Base-by-base conservation (phyloP, 2,113 vertebrate species). In the Hyla sarda region DNA sequence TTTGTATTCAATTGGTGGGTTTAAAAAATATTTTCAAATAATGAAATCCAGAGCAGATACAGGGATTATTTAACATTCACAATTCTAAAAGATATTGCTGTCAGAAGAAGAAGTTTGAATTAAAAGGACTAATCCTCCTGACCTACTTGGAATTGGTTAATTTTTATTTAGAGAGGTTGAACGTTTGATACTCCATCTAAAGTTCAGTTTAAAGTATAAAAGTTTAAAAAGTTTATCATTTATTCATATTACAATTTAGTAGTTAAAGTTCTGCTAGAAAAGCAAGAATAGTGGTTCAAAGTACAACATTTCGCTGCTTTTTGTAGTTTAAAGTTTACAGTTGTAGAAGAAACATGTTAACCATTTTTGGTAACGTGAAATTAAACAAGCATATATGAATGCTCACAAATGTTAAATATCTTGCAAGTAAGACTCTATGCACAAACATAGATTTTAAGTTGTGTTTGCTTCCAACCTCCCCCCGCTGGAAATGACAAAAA, bases 51-150 rank as follows among this genome's bases (percentile, higher is more conserved):
- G n/a, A n/a, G n/a, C n/a, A n/a, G n/a, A n/a, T n/a, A n/a, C n/a
- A n/a, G n/a, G n/a, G 3, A 41, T 8, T 41, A 8, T 41, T 41
- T 41, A 41, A 3, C 8, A 41, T 41, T 8, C 41, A 3, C 41
- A 41, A 41, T 41, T 5, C 41, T 41, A 41, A 5, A 41, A 41
- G 3, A 41, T 41, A 41, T 75, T 84, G 60, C 69, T 23, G 32
- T 60, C 19, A 47, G 71, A 60, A 75, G n/a, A 56, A 37, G 82
- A 84, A 75, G 10, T 84, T 84, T 84, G 21, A 32, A 69, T 54
- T 52, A 14, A 71, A 72, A 74, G 69, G 52, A 60, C 73, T 83
- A 73, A 83, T 83, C 34, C 14, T 56, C 28, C 48, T 23, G 72
- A 83, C n/a, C n/a, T n/a, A n/a, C 72, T 54, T 41, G 54, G 62